A percentile compares a stretch with the other conserved stretches of the same genome.
Conservation (phyloP, 2,888 invertebrate genomes). For the Metallyticus violacea region DNA sequence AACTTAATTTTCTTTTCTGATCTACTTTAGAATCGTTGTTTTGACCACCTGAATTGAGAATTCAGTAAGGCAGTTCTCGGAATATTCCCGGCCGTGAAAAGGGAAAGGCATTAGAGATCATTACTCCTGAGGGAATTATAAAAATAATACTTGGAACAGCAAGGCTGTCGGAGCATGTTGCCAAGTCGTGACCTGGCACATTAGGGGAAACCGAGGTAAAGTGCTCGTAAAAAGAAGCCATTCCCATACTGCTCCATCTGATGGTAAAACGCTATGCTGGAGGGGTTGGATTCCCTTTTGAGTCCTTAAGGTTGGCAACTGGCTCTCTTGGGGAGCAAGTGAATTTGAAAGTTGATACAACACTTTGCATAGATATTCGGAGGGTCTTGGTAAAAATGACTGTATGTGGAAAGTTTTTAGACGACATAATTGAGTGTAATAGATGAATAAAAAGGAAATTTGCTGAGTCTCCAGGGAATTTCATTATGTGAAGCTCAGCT, state of each 20-base stretch:
- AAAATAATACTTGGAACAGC: background rate
- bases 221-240: background rate
- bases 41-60: background rate
- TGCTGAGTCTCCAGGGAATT: no score
- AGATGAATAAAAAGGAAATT: no score
- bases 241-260: background rate
- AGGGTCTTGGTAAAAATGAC: no score
- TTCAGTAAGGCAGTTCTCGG: background rate
- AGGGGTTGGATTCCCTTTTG: no score
- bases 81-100: background rate
- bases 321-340: no score
- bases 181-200: background rate
- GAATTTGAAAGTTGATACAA: background rate
- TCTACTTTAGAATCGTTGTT: no score
- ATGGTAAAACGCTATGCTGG: background rate
- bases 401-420: no score
- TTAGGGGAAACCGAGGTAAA: background rate
- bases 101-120: background rate
- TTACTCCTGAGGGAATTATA: background rate
- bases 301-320: background rate
- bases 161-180: background rate
- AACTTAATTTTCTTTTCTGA: no score
- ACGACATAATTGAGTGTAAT: no score
- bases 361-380: no score
- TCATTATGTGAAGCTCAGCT: no score